phyloP scores from a whole-genome alignment of 2,113 vertebrate genomes.

The Tiliqua scincoides region DNA sequence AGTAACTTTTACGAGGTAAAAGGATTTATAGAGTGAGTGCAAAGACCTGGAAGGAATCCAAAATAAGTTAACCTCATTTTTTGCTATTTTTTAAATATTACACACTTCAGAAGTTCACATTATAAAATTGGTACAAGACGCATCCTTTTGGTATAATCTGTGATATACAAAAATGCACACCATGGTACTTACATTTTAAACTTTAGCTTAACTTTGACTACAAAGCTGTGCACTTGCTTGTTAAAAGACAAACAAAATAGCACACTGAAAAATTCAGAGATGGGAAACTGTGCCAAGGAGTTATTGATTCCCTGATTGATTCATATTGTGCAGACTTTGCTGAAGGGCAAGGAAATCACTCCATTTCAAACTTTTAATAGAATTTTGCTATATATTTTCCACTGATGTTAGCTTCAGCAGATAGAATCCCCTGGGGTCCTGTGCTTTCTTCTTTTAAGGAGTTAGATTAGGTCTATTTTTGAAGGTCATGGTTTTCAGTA shows the following conservation, averaged over 20 bases:
- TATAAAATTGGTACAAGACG: not conserved
- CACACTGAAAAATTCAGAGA: not conserved
- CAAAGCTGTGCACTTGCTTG: conserved; percentile 15
- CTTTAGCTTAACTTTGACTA: conserved; percentile 21
- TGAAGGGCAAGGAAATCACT: conserved; percentile 15
- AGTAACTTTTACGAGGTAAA: not conserved
- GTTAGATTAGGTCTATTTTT: conserved; percentile 34
- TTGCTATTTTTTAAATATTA: not conserved
- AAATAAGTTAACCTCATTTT: no score
- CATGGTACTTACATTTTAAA: not conserved
- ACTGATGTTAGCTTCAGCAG: conserved; percentile 38
- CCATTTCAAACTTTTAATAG: conserved; percentile 18
- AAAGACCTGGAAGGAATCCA: no score
- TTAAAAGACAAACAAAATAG: conserved; percentile 16
- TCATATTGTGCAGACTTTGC: conserved; percentile 21
- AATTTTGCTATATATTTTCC: conserved; percentile 39
- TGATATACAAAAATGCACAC: not conserved
- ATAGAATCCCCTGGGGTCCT: not conserved
- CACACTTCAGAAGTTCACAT: not conserved
- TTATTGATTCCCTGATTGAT: conserved; percentile 48
- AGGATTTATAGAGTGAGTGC: not conserved
- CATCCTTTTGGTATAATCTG: not conserved
- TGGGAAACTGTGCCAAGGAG: conserved; percentile 19
- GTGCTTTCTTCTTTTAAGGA: conserved; percentile 37
- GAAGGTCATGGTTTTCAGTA: conserved; percentile 47